Conservation (phyloP, 2,113 vertebrate species). For the Xiphophorus couchianus region DNA sequence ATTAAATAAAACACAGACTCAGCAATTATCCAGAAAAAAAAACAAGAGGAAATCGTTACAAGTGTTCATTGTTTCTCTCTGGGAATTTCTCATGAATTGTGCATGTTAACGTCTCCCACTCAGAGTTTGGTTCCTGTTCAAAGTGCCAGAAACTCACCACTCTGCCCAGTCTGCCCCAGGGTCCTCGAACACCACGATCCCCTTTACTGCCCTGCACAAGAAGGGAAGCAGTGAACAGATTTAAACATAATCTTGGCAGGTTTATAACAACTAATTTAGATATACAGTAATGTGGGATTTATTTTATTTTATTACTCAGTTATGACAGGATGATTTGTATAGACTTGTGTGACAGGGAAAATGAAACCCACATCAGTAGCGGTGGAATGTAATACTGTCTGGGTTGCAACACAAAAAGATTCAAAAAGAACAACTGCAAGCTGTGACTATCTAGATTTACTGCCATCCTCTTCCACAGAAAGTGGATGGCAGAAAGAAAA, state of each 20-base stretch:
- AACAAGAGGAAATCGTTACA: neutral
- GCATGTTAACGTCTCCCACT: neutral
- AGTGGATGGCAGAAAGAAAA: neutral
- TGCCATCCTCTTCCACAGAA: neutral
- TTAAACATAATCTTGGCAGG: neutral
- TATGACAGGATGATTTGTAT: neutral
- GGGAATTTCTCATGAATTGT: neutral
- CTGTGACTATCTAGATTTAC: neutral
- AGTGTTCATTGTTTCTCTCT: too few relatives aligned
- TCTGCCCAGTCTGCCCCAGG: slow-evolving; percentile 59
- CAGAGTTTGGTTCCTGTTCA: neutral
- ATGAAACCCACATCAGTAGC: neutral
- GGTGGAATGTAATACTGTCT: neutral
- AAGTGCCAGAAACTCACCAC: slow-evolving; percentile 56
- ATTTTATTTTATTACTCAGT: too few relatives aligned
- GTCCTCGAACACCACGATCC: slow-evolving; percentile 67
- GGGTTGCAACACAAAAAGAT: too few relatives aligned
- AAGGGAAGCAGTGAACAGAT: neutral
- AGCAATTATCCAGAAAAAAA: neutral
- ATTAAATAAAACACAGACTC: neutral
- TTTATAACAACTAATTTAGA: neutral
- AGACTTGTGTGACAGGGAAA: neutral
- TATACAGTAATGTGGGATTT: neutral
- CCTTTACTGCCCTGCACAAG: slow-evolving; percentile 73
- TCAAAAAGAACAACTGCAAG: neutral